Percentiles rank a stretch among this genome's conserved stretches.
Conservation (phyloP, 2,113 vertebrate species). For the Oryzias curvinotus region DNA sequence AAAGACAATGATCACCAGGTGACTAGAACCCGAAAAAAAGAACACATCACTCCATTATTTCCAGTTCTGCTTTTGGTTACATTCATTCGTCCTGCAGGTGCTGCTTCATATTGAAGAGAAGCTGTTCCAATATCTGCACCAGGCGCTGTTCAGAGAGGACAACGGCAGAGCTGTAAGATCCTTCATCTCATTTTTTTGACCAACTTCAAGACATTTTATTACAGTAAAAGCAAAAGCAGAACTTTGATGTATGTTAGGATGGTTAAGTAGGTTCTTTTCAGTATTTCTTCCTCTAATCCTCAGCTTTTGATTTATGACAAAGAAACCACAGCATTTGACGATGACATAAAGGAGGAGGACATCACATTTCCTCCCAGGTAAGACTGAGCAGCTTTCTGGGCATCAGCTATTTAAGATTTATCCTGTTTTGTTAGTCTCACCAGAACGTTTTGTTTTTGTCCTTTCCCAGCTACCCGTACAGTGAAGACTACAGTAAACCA, state of each 20-base stretch:
- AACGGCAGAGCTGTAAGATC: slow-evolving; percentile 74
- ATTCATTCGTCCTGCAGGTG: slow-evolving; percentile 56
- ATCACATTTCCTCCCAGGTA: slow-evolving; percentile 84
- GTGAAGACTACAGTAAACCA: slow-evolving; percentile 79
- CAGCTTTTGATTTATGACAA: slow-evolving; percentile 82
- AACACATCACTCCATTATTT: not conserved
- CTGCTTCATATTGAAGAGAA: slow-evolving; percentile 83
- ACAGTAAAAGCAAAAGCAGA: too few relatives aligned
- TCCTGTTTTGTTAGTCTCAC: not conserved
- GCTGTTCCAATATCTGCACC: slow-evolving; percentile 76
- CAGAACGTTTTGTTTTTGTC: not conserved
- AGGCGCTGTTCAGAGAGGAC: slow-evolving; percentile 78
- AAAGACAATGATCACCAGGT: slow-evolving; percentile 79
- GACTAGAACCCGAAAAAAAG: not conserved
- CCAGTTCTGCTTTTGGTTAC: not conserved
- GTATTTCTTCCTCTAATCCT: not conserved
- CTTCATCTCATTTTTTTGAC: not conserved
- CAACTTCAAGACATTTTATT: too few relatives aligned
- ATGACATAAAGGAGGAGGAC: slow-evolving; percentile 74
- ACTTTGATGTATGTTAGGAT: too few relatives aligned
- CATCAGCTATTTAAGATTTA: not conserved
- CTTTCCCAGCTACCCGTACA: slow-evolving; percentile 81
- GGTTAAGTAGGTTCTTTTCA: too few relatives aligned
- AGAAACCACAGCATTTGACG: slow-evolving; percentile 72
- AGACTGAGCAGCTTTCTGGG: not conserved